Evolutionary conservation across 2,888 invertebrate genomes (phyloP).

Genomic region (Melanchra persicariae): DNA sequence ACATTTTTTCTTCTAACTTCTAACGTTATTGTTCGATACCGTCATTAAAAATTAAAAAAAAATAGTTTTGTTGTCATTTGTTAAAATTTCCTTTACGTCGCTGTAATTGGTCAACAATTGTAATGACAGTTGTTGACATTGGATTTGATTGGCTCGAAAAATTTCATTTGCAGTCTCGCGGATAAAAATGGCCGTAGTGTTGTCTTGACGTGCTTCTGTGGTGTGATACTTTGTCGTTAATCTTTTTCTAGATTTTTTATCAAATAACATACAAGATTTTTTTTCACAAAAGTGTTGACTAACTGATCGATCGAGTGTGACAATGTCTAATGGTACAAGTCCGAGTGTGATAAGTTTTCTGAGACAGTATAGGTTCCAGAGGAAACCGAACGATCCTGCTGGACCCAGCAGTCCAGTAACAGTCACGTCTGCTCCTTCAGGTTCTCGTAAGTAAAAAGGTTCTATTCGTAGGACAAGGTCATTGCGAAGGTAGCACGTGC

Average conservation of each 20-base stretch:
- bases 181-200: conserved; percentile 89
- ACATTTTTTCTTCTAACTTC: conserved; percentile 43
- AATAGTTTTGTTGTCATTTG: conserved; percentile 64
- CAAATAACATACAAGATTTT: conserved; percentile 65
- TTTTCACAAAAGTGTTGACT: conserved; percentile 59
- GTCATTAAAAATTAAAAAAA: conserved; percentile 39
- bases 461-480: conserved; percentile 44
- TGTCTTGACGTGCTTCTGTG: conserved; percentile 80
- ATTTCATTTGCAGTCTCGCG: conserved; percentile 80
- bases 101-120: conserved; percentile 62
- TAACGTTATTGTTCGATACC: conserved; percentile 32
- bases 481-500: conserved; percentile 70
- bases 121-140: conserved; percentile 51
- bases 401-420: conserved; percentile 80
- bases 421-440: conserved; percentile 81
- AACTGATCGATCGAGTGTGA: conserved; percentile 66
- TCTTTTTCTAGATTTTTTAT: conserved; percentile 74
- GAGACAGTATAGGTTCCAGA: conserved; percentile 93
- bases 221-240: conserved; percentile 77
- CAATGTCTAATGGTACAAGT: conserved; percentile 88
- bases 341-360: conserved; percentile 92
- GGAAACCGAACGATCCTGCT: conserved; percentile 87
- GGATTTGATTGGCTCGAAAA: conserved; percentile 71
- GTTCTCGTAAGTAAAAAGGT: conserved; percentile 81
- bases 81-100: conserved; percentile 28